Percentiles rank a stretch among this genome's conserved stretches.
Evolutionary conservation across 1,140 invertebrate genomes (phyloP).

Genomic region (Limonius californicus): DNA sequence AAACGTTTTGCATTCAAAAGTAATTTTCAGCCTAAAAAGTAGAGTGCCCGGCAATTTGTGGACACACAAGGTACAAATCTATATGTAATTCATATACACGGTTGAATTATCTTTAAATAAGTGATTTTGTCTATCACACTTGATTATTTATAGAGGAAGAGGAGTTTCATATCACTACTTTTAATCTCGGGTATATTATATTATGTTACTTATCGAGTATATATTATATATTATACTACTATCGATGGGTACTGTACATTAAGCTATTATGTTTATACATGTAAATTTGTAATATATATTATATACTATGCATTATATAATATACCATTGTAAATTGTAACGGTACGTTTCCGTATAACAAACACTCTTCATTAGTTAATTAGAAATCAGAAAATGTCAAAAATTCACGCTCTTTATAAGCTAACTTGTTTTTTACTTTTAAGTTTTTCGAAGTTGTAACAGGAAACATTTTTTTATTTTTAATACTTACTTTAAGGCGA

Average conservation of each 20-base stretch:
- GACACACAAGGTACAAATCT: no score
- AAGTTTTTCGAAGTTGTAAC: background rate
- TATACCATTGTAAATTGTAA: slow-evolving; percentile 4
- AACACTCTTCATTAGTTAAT: background rate
- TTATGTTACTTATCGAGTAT: slow-evolving; percentile 6
- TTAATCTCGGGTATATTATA: slow-evolving; percentile 8
- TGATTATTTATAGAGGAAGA: background rate
- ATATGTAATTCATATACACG: no score
- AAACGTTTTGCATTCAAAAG: no score
- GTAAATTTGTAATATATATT: slow-evolving; percentile 12
- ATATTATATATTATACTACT: background rate
- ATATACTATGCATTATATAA: slow-evolving; percentile 12
- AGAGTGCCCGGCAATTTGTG: no score
- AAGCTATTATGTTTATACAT: background rate
- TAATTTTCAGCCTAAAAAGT: no score
- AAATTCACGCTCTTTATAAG: background rate
- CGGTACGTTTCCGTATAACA: background rate
- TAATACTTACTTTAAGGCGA: background rate
- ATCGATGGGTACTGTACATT: slow-evolving; percentile 1
- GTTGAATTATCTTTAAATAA: no score
- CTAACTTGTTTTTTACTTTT: background rate
- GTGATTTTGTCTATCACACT: background rate
- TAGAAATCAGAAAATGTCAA: background rate
- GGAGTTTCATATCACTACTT: slow-evolving; percentile 9
- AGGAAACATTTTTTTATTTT: background rate